These are phyloP conservation scores for Danaus melanippus DNA, from an alignment of 1,140 invertebrate genomes.

Conservation along the genomic window DNA sequence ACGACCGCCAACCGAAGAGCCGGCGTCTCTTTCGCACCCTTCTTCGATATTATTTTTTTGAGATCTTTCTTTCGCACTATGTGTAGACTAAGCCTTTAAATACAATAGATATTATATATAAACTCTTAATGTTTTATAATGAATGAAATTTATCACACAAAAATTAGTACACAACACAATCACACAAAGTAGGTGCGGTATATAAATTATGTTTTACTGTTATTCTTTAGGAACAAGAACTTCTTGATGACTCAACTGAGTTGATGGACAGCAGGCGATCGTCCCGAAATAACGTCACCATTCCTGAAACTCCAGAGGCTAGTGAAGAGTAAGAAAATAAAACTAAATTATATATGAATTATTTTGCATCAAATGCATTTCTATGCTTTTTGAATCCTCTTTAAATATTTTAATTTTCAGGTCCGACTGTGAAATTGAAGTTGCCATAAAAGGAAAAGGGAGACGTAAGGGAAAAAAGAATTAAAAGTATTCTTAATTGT, in stretches of 20 bases:
- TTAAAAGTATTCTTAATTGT: background rate
- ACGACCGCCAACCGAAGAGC: no score
- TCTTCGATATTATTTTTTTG: no score
- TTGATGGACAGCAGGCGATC: slow-evolving; percentile 24
- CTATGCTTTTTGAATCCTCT: background rate
- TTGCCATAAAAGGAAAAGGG: slow-evolving; percentile 32
- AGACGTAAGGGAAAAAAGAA: slow-evolving; percentile 29
- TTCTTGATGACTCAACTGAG: slow-evolving; percentile 49
- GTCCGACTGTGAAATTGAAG: slow-evolving; percentile 42
- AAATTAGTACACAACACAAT: no score
- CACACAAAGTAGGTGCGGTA: no score
- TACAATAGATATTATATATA: no score
- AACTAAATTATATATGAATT: background rate
- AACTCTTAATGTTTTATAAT: no score
- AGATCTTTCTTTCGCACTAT: no score
- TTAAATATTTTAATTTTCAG: slow-evolving; percentile 25
- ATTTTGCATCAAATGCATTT: background rate
- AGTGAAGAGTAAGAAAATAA: slow-evolving; percentile 47
- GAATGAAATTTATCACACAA: no score
- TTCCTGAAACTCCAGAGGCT: slow-evolving; percentile 56
- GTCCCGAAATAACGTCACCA: slow-evolving; percentile 46
- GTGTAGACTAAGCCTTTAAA: no score
- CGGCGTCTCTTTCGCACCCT: no score
- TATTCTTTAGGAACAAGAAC: slow-evolving; percentile 44
- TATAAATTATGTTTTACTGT: slow-evolving; percentile 9